These are phyloP conservation scores for Leptarthrus brevirostris DNA, from an alignment of 2,888 invertebrate species.

Conservation along the genomic window DNA sequence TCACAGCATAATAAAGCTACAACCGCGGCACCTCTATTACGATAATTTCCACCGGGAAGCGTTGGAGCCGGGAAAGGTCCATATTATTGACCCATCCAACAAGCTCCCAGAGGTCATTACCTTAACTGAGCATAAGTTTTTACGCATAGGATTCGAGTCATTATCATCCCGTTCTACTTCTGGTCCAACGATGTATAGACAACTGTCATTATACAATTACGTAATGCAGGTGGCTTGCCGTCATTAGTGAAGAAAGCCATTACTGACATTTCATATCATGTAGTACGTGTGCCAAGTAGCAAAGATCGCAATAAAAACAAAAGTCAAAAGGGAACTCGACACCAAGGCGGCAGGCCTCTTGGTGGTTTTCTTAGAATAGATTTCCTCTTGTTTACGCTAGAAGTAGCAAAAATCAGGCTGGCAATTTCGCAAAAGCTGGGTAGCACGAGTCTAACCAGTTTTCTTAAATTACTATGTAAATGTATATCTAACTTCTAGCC, in stretches of 20 bases:
- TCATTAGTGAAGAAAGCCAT: constrained; percentile 52
- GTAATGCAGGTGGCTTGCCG: constrained; percentile 52
- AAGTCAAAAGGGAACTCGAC: constrained; percentile 39
- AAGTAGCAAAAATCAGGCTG: constrained; percentile 46
- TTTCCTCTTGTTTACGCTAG: constrained; percentile 43
- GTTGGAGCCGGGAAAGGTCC: constrained; percentile 15
- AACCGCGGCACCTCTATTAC: constrained; percentile 37
- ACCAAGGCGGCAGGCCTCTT: constrained; percentile 20
- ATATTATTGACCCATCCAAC: constrained; percentile 31
- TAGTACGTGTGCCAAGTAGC: constrained; percentile 38
- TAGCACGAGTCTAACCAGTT: constrained; percentile 49
- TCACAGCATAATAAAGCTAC: constrained; percentile 1
- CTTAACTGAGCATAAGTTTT: constrained; percentile 7
- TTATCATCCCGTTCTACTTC: constrained; percentile 40
- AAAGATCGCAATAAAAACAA: constrained; percentile 43
- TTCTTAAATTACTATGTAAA: constrained; percentile 39
- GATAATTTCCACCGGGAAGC: constrained; percentile 28
- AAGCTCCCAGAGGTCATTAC: constrained; percentile 39
- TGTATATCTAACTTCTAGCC: constrained; percentile 33
- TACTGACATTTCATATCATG: constrained; percentile 46
- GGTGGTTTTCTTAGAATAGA: constrained; percentile 46
- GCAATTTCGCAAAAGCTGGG: constrained; percentile 43
- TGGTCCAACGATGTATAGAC: constrained; percentile 31
- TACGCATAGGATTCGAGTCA: constrained; percentile 36
- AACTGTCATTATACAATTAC: constrained; percentile 53